Conservation (phyloP, 1,140 invertebrate species). For the Diabrotica virgifera region DNA sequence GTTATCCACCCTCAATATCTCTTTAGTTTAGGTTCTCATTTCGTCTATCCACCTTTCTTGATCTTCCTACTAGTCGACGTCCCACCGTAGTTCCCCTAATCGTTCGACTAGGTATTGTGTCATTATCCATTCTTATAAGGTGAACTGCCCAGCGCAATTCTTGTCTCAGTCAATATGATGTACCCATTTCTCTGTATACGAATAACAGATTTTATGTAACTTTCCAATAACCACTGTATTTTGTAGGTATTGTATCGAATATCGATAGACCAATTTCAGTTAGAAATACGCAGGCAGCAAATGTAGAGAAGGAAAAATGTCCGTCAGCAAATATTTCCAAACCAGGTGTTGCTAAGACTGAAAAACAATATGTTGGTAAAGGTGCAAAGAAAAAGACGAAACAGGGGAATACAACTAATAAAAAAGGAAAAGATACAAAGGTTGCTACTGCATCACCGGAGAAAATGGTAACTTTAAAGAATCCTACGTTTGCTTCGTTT, state of each 20-base stretch:
- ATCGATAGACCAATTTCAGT: constrained; percentile 60
- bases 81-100: too few relatives aligned
- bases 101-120: too few relatives aligned
- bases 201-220: too few relatives aligned
- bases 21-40: too few relatives aligned
- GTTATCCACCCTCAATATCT: too few relatives aligned
- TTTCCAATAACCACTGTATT: too few relatives aligned
- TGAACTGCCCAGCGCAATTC: too few relatives aligned
- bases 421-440: constrained; percentile 37
- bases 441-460: constrained; percentile 20
- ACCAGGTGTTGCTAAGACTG: constrained; percentile 63
- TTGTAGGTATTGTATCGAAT: constrained; percentile 67
- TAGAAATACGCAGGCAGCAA: constrained; percentile 49
- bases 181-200: too few relatives aligned
- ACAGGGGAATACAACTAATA: constrained; percentile 35
- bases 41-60: too few relatives aligned
- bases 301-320: constrained; percentile 47
- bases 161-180: too few relatives aligned
- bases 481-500: constrained; percentile 66
- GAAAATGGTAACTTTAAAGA: constrained; percentile 68
- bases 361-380: constrained; percentile 45
- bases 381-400: constrained; percentile 62
- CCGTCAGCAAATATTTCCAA: constrained; percentile 40
- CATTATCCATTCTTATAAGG: too few relatives aligned
- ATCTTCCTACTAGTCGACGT: too few relatives aligned